Percentiles rank a stretch among this genome's conserved stretches.
Evolutionary conservation across 2,888 invertebrate species (phyloP).

Genomic region (Patella ulyssiponensis): DNA sequence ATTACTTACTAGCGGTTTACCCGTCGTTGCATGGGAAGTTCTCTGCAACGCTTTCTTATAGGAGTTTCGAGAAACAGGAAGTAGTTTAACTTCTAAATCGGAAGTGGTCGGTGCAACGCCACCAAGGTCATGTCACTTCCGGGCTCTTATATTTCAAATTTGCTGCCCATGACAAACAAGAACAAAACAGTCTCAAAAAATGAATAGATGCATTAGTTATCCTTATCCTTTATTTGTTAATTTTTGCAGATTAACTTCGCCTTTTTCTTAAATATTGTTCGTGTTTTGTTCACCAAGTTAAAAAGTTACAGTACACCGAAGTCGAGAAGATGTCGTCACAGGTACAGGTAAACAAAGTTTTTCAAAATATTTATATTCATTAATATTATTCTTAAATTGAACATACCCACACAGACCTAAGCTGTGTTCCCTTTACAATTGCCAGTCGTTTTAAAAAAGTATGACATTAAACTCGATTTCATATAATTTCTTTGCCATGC

Average conservation of each 20-base stretch:
- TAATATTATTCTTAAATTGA: too few relatives aligned
- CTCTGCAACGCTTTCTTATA: too few relatives aligned
- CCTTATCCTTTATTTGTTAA: not conserved
- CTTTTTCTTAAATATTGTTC: slow-evolving; percentile 79
- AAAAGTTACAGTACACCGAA: slow-evolving; percentile 64
- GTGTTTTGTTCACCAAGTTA: slow-evolving; percentile 75
- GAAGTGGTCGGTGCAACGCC: not conserved
- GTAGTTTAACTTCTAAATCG: too few relatives aligned
- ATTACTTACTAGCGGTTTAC: too few relatives aligned
- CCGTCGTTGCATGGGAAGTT: too few relatives aligned
- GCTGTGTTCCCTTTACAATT: too few relatives aligned
- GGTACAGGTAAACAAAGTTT: not conserved
- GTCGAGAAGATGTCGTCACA: slow-evolving; percentile 76
- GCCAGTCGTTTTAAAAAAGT: too few relatives aligned
- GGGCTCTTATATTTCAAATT: not conserved
- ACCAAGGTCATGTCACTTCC: not conserved
- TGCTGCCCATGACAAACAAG: not conserved
- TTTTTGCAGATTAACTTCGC: slow-evolving; percentile 78
- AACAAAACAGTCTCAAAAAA: not conserved
- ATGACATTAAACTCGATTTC: too few relatives aligned
- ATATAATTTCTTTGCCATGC: too few relatives aligned
- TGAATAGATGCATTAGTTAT: not conserved
- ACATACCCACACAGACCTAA: too few relatives aligned
- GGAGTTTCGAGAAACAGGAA: too few relatives aligned
- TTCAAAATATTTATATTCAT: not conserved